Conservation (phyloP, 1,140 invertebrate genomes). For the Rhagoletis pomonella region DNA sequence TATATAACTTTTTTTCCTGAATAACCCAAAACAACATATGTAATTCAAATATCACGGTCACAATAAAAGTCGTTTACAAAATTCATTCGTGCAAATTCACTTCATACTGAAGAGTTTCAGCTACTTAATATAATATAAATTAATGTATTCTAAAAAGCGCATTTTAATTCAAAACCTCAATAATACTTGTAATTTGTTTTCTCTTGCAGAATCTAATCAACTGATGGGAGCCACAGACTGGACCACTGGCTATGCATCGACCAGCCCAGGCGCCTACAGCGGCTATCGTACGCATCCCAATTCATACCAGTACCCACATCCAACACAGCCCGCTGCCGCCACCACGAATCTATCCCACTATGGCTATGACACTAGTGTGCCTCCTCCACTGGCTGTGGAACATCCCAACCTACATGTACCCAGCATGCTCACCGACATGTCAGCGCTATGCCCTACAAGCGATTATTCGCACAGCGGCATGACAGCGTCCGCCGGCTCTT, state of each 20-base stretch:
- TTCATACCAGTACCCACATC: conserved; percentile 69
- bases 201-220: conserved; percentile 70
- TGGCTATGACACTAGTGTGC: conserved; percentile 64
- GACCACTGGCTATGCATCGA: conserved; percentile 67
- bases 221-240: conserved; percentile 75
- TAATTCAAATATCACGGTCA: too few species aligned
- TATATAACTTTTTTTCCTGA: too few species aligned
- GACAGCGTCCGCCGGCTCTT: conserved; percentile 72
- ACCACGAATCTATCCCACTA: conserved; percentile 56
- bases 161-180: too few species aligned
- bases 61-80: too few species aligned
- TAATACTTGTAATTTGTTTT: not conserved
- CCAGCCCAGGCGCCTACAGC: conserved; percentile 58
- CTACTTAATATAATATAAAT: not conserved
- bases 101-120: too few species aligned
- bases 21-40: too few species aligned
- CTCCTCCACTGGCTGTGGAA: conserved; percentile 58
- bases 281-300: conserved; percentile 73
- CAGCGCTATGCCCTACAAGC: conserved; percentile 65
- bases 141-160: too few species aligned
- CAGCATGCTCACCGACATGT: conserved; percentile 70
- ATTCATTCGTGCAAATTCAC: too few species aligned
- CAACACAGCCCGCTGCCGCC: conserved; percentile 42
- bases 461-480: conserved; percentile 70
- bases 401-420: conserved; percentile 68